phyloP scores from a whole-genome alignment of 2,113 vertebrate species.

The Onychorhynchus coronatus region DNA sequence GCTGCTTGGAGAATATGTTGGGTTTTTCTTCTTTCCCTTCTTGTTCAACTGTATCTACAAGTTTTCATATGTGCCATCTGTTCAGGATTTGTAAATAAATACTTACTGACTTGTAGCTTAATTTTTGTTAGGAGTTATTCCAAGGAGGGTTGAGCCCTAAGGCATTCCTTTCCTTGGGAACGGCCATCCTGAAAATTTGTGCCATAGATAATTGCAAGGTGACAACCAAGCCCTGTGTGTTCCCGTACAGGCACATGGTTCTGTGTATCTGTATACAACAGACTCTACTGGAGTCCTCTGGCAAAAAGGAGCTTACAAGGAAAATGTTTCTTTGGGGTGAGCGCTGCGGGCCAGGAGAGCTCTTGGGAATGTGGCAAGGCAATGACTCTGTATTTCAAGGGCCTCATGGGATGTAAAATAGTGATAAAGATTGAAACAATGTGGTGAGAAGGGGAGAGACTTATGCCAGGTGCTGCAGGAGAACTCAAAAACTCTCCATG shows the following conservation, averaged over 20 bases:
- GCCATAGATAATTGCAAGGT: neutral
- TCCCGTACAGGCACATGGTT: rapidly evolving
- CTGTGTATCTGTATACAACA: neutral
- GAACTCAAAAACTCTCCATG: neutral
- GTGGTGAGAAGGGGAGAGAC: neutral
- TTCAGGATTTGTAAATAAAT: slow-evolving; percentile 34
- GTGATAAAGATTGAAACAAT: neutral
- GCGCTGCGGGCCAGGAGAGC: neutral
- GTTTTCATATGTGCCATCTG: neutral
- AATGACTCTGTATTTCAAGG: neutral
- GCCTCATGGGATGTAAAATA: neutral
- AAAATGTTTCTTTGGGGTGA: neutral
- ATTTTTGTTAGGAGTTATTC: neutral
- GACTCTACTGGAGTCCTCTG: neutral
- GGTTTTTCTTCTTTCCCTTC: neutral
- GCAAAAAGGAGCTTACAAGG: neutral
- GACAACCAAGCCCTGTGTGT: neutral
- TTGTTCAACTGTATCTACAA: neutral
- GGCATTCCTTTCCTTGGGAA: neutral
- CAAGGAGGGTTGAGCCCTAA: neutral
- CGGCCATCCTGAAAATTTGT: neutral
- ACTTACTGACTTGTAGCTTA: neutral
- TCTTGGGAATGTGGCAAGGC: neutral
- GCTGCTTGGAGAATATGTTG: neutral
- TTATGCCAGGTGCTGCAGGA: neutral